Base-by-base conservation (phyloP, 1,140 invertebrate species). In the Holcopasites calliopsidis region DNA sequence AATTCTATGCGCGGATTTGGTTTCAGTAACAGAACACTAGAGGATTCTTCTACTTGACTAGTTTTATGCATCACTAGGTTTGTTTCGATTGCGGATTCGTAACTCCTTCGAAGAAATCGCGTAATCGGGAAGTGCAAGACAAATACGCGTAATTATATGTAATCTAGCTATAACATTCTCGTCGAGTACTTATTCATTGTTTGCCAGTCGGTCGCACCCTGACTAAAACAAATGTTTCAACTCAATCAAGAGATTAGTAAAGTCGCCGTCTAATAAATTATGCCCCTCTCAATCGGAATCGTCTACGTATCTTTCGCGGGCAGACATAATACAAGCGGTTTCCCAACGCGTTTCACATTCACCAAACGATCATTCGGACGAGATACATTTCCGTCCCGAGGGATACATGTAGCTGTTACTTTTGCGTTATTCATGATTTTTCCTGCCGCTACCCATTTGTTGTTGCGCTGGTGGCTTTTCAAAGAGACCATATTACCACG, bases 11-110 rank as follows among this genome's bases (percentile, higher is more conserved):
- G 76, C 44, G 58, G 74, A 83, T 60, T 81, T 84, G 64, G 57
- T 76, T 84, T 82, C 70, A 79, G 61, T 55, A 82, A 77, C 69
- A 80, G 70, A 61, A 70, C 58, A 66, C 66, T 77, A 82, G 38
- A 84, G 76, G 71, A 81, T 69, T 80, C n/a, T n/a, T n/a, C 73
- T 87, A 84, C 49, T 86, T 88, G 87, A 89, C 87, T 88, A 89
- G 87, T 82, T 87, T 88, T 85, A 86, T 70, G 75, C 81, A 87
- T 88, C 87, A 88, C 87, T 88, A 86, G 82, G 84, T 84, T 81
- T 66, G 76, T 69, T 79, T 62, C 57, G 55, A 73, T 38, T 42
- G 68, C 76, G 21, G 33, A 77, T 57, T 75, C 31, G 23, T 60
- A 65, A 77, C 66, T 83, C 44, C 16, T 40, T 75, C 72, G 79